A percentile compares a stretch with the other conserved stretches of the same genome.
Conservation (phyloP, 2,888 invertebrate genomes). For the Flexamia atlantica region DNA sequence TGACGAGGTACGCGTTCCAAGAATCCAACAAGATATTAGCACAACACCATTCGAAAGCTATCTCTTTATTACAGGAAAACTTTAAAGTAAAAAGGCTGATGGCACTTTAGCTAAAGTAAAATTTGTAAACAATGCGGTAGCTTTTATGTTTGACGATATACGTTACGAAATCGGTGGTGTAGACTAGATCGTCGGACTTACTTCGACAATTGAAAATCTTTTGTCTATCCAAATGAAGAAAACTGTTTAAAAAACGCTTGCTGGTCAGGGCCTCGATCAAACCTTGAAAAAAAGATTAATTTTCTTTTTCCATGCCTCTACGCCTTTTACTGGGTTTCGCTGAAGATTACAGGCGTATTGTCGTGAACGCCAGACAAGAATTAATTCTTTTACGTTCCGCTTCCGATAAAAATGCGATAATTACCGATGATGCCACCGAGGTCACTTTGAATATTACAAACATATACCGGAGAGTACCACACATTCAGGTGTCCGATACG, state of each 20-base stretch:
- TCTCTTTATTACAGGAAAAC: neutral
- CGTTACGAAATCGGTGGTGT: conserved; percentile 32
- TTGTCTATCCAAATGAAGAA: neutral
- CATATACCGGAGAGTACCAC: neutral
- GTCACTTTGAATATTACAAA: neutral
- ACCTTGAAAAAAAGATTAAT: neutral
- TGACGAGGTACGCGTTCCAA: conserved; percentile 24
- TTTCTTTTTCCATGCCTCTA: neutral
- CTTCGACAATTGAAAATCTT: neutral
- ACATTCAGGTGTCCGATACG: neutral
- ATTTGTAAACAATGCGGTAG: conserved; percentile 27
- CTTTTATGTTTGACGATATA: conserved; percentile 29
- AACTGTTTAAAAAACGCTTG: neutral
- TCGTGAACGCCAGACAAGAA: neutral
- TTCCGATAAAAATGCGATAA: neutral
- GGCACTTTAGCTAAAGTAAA: neutral
- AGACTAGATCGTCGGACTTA: conserved; percentile 18
- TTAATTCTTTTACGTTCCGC: neutral
- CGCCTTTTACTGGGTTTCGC: neutral
- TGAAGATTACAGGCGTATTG: neutral
- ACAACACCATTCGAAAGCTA: conserved; percentile 19
- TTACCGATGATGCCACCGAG: neutral
- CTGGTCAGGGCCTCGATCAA: neutral
- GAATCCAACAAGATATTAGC: neutral
- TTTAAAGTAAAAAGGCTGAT: neutral